Evolutionary conservation across 2,888 invertebrate genomes (phyloP).

Genomic region (Mellilla xanthometata): DNA sequence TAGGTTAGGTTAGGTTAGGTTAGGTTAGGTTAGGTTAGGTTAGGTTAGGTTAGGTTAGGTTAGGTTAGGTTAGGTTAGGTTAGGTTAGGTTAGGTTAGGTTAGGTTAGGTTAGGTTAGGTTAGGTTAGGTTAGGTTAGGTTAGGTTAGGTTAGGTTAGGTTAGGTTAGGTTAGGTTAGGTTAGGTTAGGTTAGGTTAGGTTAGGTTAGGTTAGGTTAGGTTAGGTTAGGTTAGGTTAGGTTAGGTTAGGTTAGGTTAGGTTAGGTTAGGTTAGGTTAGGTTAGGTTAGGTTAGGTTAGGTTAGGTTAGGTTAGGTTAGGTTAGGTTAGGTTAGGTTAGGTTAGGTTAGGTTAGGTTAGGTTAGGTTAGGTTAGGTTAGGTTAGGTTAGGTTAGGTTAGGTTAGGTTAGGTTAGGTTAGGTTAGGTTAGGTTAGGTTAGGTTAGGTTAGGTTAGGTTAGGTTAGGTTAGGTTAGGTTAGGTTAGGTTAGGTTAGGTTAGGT

Average conservation of each 20-base stretch:
- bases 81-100: conserved; percentile 4
- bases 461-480: conserved; percentile 14
- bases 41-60: conserved; percentile 30
- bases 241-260: conserved; percentile 21
- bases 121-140: conserved; percentile 29
- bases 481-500: conserved; percentile 14
- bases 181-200: conserved; percentile 24
- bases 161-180: conserved; percentile 26
- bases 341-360: conserved; percentile 30
- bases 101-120: conserved; percentile 21
- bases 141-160: conserved; percentile 24
- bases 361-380: conserved; percentile 29
- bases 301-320: conserved; percentile 25
- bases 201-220: conserved; percentile 27
- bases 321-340: conserved; percentile 26
- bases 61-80: conserved; percentile 18
- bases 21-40: conserved; percentile 32
- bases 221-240: conserved; percentile 14
- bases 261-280: conserved; percentile 17
- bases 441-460: conserved; percentile 14
- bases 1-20: conserved; percentile 27
- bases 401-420: conserved; percentile 23
- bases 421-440: conserved; percentile 14
- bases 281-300: conserved; percentile 19
- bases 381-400: conserved; percentile 31